Evolutionary conservation across 1,140 invertebrate species (phyloP).

Genomic region (Pogonomyrmex barbatus): DNA sequence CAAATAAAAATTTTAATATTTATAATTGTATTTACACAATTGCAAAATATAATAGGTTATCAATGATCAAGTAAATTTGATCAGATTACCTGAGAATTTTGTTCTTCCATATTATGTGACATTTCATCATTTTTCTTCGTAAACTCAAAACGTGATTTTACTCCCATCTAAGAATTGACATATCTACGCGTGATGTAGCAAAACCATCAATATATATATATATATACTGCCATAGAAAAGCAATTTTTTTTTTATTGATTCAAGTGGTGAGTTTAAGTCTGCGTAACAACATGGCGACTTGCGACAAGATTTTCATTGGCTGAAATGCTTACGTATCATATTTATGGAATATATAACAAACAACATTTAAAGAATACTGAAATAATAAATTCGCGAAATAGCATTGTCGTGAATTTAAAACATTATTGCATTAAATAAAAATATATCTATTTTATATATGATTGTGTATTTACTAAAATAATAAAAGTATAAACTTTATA

Average conservation of each 20-base stretch:
- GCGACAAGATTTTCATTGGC: background rate
- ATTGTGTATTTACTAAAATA: too few species aligned
- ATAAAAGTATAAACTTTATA: too few species aligned
- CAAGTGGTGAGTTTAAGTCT: background rate
- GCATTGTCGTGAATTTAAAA: background rate
- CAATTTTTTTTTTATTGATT: background rate
- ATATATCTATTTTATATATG: background rate
- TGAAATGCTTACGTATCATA: background rate
- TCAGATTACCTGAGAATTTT: background rate
- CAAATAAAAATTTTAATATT: background rate
- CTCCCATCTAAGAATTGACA: background rate
- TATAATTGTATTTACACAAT: slow-evolving; percentile 3
- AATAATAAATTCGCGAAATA: background rate
- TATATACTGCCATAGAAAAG: background rate
- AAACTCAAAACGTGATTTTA: background rate
- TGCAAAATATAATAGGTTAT: slow-evolving; percentile 4
- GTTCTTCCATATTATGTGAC: background rate
- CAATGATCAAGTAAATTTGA: background rate
- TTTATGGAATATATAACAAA: background rate
- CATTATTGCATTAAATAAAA: background rate
- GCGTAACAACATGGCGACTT: slow-evolving; percentile 1
- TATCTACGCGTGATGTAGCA: too few species aligned
- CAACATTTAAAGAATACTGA: background rate
- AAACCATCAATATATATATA: too few species aligned
- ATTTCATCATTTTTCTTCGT: slow-evolving; percentile 8